phyloP scores from a whole-genome alignment of 1,140 invertebrate species.

The Diorhabda carinulata region DNA sequence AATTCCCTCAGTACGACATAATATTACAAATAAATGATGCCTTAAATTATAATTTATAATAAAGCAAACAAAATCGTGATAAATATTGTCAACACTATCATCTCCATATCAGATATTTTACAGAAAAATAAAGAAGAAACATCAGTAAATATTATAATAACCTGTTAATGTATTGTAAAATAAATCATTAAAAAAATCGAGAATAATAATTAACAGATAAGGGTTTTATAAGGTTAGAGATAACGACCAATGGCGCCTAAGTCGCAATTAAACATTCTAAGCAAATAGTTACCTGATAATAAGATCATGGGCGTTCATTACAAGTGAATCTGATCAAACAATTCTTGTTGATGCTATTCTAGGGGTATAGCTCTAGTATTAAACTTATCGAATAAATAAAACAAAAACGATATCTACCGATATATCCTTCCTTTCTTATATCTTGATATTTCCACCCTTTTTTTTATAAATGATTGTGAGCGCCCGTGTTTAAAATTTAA shows the following conservation, averaged over 20 bases:
- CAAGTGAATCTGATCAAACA: no score
- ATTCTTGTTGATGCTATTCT: no score
- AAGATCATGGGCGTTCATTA: background rate
- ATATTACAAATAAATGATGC: slow-evolving; percentile 23
- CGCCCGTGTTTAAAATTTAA: no score
- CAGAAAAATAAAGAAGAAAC: slow-evolving; percentile 23
- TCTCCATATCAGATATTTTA: slow-evolving; percentile 20
- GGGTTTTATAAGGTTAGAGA: slow-evolving; percentile 21
- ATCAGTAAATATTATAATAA: slow-evolving; percentile 23
- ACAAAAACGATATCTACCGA: no score
- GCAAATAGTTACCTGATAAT: slow-evolving; percentile 1
- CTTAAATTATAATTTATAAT: slow-evolving; percentile 21
- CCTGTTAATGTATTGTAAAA: slow-evolving; percentile 24
- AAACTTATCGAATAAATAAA: no score
- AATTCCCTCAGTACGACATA: slow-evolving; percentile 10
- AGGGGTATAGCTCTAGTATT: no score
- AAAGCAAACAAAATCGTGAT: slow-evolving; percentile 22
- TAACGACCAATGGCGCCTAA: slow-evolving; percentile 21
- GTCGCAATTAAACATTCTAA: slow-evolving; percentile 12
- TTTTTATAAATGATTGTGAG: no score
- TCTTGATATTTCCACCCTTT: no score
- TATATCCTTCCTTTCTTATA: no score
- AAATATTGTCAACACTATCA: slow-evolving; percentile 23
- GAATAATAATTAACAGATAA: slow-evolving; percentile 25
- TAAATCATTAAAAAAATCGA: slow-evolving; percentile 23